Evolutionary conservation across 2,113 vertebrate species (phyloP), one percentile per base, ranked within the genome.

Genomic region (Pholis gunnellus): DNA sequence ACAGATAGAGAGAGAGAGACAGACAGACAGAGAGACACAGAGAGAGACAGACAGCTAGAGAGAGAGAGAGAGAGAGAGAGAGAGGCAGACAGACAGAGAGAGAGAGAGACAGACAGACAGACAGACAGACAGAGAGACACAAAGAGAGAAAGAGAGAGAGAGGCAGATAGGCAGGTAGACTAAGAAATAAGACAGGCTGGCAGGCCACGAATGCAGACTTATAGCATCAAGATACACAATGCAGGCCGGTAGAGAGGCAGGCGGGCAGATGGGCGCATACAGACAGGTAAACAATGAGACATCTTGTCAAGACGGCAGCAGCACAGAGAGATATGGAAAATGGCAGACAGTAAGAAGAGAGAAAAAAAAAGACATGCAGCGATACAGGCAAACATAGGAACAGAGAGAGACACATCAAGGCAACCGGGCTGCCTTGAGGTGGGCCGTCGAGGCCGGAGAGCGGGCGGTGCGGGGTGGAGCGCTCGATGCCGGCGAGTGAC

Each of bases 361-460:
- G 14, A 59, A 38, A 65, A 74, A 18, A 46, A 20, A 70, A 36
- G 50, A 78, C 52, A 59, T n/a, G 18, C 38, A 74, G 54, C 2
- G 7, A 52, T 60, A 34, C 11, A 44, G 70, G 22, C 54, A 64
- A n/a, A 57, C 27, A 72, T 31, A 68, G 44, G 69, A 3, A 79
- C 31, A 76, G 18, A 70, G n/a, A 44, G 44, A 67, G 50, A 81
- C 80, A 74, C 29, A 74, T 2, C 7, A 34, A 79, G 75, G 34
- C 59, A 64, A 72, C 72, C 59, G 38, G 78, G 85, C 69, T 22
- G 3, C 79, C 31, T 31, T 31, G 79, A 88, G 80, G 89, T 82
- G 89, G 83, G 70, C 72, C 80, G 81, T 83, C 78, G 57, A 82
- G 89, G 89, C 87, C 85, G 63, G 48, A 86, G 88, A 84, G 82